A percentile compares a stretch with the other conserved stretches of the same genome.
These are phyloP conservation scores for Stenodera caucasica DNA, from an alignment of 2,888 invertebrate species.

Conservation along the genomic window DNA sequence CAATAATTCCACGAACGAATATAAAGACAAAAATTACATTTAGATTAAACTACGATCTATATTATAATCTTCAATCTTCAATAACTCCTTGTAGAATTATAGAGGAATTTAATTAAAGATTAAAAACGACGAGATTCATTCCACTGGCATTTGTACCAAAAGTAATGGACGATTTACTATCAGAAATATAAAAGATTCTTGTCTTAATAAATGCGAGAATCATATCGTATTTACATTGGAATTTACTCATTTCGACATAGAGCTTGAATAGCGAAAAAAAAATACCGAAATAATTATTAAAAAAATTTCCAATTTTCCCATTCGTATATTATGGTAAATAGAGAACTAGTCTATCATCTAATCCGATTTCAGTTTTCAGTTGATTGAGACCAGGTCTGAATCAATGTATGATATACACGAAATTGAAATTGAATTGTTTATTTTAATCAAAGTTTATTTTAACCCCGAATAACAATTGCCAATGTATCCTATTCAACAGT, in stretches of 20 bases:
- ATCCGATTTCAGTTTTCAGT: conserved; percentile 28
- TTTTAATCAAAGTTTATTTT: conserved; percentile 30
- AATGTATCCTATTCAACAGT: not conserved
- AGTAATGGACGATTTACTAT: not conserved
- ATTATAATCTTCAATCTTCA: no score
- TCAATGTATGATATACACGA: conserved; percentile 29
- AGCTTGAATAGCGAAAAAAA: not conserved
- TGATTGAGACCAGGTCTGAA: conserved; percentile 20
- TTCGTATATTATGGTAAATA: not conserved
- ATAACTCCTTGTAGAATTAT: no score
- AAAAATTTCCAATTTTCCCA: no score
- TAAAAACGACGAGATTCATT: not conserved
- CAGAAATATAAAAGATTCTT: not conserved
- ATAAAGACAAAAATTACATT: no score
- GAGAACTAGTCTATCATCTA: not conserved
- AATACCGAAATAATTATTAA: not conserved
- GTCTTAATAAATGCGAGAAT: not conserved
- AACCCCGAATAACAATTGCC: conserved; percentile 8
- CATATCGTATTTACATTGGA: not conserved
- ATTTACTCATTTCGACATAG: not conserved
- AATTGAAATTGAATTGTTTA: conserved; percentile 33
- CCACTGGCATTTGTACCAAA: not conserved
- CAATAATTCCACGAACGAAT: no score
- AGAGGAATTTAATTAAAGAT: not conserved
- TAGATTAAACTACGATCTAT: no score